Conservation (phyloP, 2,888 invertebrate species). For the Pediacus dermestoides region DNA sequence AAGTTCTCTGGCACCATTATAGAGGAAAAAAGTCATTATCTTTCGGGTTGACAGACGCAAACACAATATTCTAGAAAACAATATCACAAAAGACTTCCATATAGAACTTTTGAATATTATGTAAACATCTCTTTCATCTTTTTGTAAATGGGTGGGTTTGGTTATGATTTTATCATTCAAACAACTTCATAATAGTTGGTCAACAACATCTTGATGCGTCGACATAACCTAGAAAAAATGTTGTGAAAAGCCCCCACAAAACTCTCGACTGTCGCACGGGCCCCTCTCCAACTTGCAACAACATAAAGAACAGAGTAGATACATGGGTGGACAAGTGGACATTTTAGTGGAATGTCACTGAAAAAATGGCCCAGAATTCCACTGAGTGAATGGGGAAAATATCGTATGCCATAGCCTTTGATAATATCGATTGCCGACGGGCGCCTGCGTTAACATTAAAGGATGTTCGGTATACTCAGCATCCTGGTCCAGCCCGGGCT, state of each 20-base stretch:
- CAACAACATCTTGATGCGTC: not conserved
- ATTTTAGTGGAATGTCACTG: conserved; percentile 13
- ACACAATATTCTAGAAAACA: too few species aligned
- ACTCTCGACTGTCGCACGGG: conserved; percentile 11
- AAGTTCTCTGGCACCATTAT: not conserved
- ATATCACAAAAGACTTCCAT: conserved; percentile 1
- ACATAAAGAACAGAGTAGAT: not conserved
- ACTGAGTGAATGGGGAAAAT: conserved; percentile 17
- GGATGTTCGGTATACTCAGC: conserved; percentile 46
- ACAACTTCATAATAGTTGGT: conserved; percentile 2
- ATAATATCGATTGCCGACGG: conserved; percentile 44
- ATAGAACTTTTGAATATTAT: not conserved
- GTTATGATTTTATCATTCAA: conserved; percentile 1
- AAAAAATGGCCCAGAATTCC: conserved; percentile 16
- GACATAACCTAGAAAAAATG: too few species aligned
- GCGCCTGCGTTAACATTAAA: conserved; percentile 42
- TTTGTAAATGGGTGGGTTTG: not conserved
- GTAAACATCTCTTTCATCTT: conserved; percentile 1
- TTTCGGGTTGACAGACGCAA: not conserved
- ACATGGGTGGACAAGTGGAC: conserved; percentile 15
- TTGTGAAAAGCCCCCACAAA: conserved; percentile 11
- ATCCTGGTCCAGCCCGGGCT: conserved; percentile 49
- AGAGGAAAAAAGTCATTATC: conserved; percentile 2
- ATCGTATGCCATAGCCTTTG: conserved; percentile 21
- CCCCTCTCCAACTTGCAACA: too few species aligned